Conservation (phyloP, 2,797 vertebrate genomes). For the Decapterus maruadsi region DNA sequence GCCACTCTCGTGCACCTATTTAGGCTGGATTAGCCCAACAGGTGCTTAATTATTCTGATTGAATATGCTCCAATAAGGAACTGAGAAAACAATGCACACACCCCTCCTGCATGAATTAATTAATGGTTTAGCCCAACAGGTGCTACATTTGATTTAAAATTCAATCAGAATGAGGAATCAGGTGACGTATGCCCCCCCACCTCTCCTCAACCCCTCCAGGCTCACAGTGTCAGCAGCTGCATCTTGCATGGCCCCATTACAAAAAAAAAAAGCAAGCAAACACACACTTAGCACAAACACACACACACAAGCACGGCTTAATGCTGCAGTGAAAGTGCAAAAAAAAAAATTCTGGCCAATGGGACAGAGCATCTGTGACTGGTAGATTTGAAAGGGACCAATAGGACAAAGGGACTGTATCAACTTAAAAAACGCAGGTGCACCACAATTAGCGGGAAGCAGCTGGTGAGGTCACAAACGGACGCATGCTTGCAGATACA, state of each 20-base stretch:
- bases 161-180: constrained; percentile 42
- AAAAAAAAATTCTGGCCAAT: constrained; percentile 67
- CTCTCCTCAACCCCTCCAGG: not conserved
- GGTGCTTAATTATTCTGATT: constrained; percentile 72
- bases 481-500: constrained; percentile 13
- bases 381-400: constrained; percentile 74
- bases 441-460: constrained; percentile 77
- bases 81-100: not conserved
- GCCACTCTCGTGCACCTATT: constrained; percentile 22
- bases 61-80: constrained; percentile 14
- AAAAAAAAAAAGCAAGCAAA: constrained; percentile 34
- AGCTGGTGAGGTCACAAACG: constrained; percentile 80
- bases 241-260: constrained; percentile 58
- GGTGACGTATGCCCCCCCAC: constrained; percentile 29
- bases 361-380: constrained; percentile 60
- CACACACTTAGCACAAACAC: constrained; percentile 6
- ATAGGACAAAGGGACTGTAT: constrained; percentile 72
- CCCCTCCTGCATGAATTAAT: constrained; percentile 6
- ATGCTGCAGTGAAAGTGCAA: constrained; percentile 64
- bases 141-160: constrained; percentile 51
- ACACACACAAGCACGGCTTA: constrained; percentile 40
- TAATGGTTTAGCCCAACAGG: constrained; percentile 54
- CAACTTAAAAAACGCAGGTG: constrained; percentile 81
- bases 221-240: constrained; percentile 76
- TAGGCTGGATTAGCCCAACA: constrained; percentile 74